Conservation (phyloP, 2,888 invertebrate species). For the Folsomia manolachei region DNA sequence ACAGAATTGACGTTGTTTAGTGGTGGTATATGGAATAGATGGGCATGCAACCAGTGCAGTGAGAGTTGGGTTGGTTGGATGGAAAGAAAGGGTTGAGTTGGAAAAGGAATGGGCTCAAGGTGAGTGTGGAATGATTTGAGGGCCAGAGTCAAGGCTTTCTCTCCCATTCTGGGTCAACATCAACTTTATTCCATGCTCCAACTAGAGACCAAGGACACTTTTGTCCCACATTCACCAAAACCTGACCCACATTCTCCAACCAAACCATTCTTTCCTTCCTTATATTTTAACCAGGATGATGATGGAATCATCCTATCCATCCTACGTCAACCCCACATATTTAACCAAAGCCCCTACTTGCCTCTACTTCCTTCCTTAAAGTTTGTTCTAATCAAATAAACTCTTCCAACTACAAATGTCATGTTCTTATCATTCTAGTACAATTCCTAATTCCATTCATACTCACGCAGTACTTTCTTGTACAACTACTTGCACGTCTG, state of each 20-base stretch:
- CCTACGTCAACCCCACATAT: too few species aligned
- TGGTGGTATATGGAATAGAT: neutral
- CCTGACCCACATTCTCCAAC: slow-evolving; percentile 8
- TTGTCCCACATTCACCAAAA: slow-evolving; percentile 36
- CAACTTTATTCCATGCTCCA: slow-evolving; percentile 30
- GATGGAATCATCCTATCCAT: neutral
- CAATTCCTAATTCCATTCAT: neutral
- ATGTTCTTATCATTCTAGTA: slow-evolving; percentile 19
- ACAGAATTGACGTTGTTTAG: neutral
- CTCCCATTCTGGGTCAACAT: slow-evolving; percentile 33
- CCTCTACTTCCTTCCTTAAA: too few species aligned
- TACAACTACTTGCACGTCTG: too few species aligned
- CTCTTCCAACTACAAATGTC: slow-evolving; percentile 9
- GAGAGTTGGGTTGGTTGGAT: neutral
- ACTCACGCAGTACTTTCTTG: too few species aligned
- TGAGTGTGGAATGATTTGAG: slow-evolving; percentile 28
- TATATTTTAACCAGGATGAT: neutral
- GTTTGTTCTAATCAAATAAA: neutral
- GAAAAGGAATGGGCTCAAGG: slow-evolving; percentile 39
- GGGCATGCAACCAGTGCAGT: neutral
- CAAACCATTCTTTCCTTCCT: neutral
- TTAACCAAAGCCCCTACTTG: too few species aligned
- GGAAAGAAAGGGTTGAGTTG: neutral
- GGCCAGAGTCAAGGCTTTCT: slow-evolving; percentile 45
- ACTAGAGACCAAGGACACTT: slow-evolving; percentile 40